Percentiles rank a stretch among this genome's conserved stretches.
Conservation (phyloP, 2,888 invertebrate genomes). For the Hirtodrosophila trivittata region DNA sequence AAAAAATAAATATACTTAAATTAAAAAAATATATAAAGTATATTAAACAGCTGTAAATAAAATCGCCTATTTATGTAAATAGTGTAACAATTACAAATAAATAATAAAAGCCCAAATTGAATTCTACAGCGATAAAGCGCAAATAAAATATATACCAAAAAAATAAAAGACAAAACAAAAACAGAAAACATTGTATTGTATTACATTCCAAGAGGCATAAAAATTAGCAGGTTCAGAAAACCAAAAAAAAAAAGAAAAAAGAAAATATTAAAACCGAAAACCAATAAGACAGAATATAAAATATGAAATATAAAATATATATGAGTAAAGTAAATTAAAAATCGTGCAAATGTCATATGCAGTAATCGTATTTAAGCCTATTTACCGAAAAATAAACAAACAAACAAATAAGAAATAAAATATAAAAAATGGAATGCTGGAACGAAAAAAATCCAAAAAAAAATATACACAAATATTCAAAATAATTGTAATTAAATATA, state of each 20-base stretch:
- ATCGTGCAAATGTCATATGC: neutral
- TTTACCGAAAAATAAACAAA: conserved; percentile 37
- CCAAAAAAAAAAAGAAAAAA: conserved; percentile 12
- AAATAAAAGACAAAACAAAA: conserved; percentile 5
- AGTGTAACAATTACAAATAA: conserved; percentile 43
- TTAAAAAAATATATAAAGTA: conserved; percentile 8
- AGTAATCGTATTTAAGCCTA: conserved; percentile 35
- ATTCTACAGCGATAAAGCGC: conserved; percentile 18
- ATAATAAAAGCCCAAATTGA: conserved; percentile 34
- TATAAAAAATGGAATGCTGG: neutral
- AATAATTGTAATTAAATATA: conserved; percentile 44
- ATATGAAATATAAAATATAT: conserved; percentile 5
- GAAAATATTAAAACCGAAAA: no score
- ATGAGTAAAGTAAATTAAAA: conserved; percentile 11
- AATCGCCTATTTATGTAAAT: conserved; percentile 62
- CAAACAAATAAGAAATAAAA: conserved; percentile 2
- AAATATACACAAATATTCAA: conserved; percentile 20
- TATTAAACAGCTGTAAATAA: conserved; percentile 56
- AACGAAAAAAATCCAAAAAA: conserved; percentile 25
- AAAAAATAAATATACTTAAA: conserved; percentile 7
- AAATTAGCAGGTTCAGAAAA: conserved; percentile 29
- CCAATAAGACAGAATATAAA: conserved; percentile 16
- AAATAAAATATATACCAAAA: conserved; percentile 29
- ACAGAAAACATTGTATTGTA: conserved; percentile 1
- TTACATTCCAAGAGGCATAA: conserved; percentile 21